These are phyloP conservation scores for Protaetia brevitarsis DNA, from an alignment of 1,140 invertebrate species.

Conservation along the genomic window DNA sequence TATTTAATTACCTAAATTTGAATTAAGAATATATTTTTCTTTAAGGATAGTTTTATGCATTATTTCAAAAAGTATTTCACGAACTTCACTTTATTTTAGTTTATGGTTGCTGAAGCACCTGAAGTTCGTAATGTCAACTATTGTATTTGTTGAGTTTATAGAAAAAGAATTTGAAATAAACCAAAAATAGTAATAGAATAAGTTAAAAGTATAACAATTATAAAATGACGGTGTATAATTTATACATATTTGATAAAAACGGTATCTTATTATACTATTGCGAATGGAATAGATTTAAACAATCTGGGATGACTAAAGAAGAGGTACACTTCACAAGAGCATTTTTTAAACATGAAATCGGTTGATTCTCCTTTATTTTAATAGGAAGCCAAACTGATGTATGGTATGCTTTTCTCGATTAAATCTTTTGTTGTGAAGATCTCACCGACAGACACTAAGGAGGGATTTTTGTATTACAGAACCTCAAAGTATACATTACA, in stretches of 20 bases:
- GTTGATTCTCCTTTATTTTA: conserved; percentile 49
- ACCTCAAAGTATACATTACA: conserved; percentile 92
- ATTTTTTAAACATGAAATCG: conserved; percentile 47
- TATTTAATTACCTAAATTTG: too few species aligned
- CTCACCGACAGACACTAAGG: conserved; percentile 87
- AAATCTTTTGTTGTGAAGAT: conserved; percentile 96
- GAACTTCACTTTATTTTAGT: too few species aligned
- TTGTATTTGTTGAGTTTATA: too few species aligned
- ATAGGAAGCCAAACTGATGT: conserved; percentile 96
- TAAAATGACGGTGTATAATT: conserved; percentile 89
- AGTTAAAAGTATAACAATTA: not conserved
- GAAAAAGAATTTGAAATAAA: too few species aligned
- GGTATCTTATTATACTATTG: conserved; percentile 88
- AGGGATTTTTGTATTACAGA: conserved; percentile 88
- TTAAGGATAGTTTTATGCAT: too few species aligned
- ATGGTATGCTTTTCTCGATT: conserved; percentile 96
- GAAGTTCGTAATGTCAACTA: too few species aligned
- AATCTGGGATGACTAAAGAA: conserved; percentile 87
- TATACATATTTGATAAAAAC: conserved; percentile 94
- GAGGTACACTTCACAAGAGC: conserved; percentile 61
- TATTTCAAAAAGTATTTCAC: too few species aligned
- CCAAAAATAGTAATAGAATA: too few species aligned
- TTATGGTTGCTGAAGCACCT: too few species aligned
- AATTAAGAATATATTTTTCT: too few species aligned
- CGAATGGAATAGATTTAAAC: conserved; percentile 94